Base-by-base conservation (phyloP, 2,113 vertebrate species). In the Trichechus manatus region DNA sequence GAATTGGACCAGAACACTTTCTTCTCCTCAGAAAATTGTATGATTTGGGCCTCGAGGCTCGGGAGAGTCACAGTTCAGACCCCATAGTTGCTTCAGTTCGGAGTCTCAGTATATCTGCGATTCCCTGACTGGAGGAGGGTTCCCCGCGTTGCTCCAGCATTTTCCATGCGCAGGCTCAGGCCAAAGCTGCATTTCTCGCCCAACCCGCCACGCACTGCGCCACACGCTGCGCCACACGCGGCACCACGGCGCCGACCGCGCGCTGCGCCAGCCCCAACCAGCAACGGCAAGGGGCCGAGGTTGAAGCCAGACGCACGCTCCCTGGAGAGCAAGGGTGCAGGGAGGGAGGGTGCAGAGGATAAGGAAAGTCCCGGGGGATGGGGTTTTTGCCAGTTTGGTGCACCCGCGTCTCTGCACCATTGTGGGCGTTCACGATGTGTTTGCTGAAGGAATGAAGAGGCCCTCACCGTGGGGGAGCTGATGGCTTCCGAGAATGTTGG, bases 261-360 rank as follows among this genome's bases (percentile, higher is more conserved):
- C 47, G 20, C 79, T 0, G 10, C 1, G 10, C 23, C 0, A 10
- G 23, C n/a, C n/a, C 13, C 1, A 5, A 31, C 63, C 44, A 7
- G 10, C 68, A 25, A 5, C 14, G 61, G 61, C 47, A 6, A 22
- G 13, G 11, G 3, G 20, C 15, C 0, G 9, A 36, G 31, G 1
- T 0, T 0, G 50, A 93, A 59, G 70, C 9, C 85, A 44, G 29
- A 25, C 31, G 47, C 9, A 0, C 19, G 9, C 22, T 22, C 15
- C 15, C 10, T 1, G 4, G 29, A 23, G 29, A 14, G 14, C 9
- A n/a, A 15, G 25, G 59, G 56, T 25, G 0, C 1, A 1, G 10
- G 63, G 36, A 63, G 25, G 22, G 2, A 17, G 27, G 10, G 2
- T 8, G 0, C 2, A 0, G 6, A 13, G 17, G 75, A 22, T 4